Evolutionary conservation across 1,140 invertebrate genomes (phyloP), one percentile per base, ranked within the genome.

Genomic region (Metopolophium dirhodum): DNA sequence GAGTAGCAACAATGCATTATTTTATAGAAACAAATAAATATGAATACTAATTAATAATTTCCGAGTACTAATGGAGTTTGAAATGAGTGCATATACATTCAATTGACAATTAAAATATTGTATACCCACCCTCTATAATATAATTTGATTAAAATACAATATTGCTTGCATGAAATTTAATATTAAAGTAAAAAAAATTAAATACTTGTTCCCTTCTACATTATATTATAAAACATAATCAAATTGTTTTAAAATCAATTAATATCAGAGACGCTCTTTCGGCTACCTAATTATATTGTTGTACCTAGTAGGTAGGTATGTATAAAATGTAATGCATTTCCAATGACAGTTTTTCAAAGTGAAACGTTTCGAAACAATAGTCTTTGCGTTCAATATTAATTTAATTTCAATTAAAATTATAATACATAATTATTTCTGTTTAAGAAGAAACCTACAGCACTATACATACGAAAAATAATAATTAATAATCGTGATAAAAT

Each of bases 131-230:
- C 18, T 18, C 30, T 68, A n/a, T 68, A 68, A 18, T 68, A 68
- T 68, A 68, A 68, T 68, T 68, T n/a, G 61, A n/a, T 68, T 68
- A 68, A 68, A 68, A 68, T n/a, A 68, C 61, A n/a, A 68, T 68
- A n/a, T 68, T 68, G 6, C 30, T 18, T 23, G 14, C 14, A n/a
- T 68, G 30, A 18, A 68, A 68, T 68, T 68, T 68, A 68, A 68
- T 68, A 68, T 68, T 68, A 14, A 68, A 14, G 30, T n/a, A n/a
- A 68, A n/a, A 54, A 61, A 68, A 68, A 68, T 18, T n/a, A 68
- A 68, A 68, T 68, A 68, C 30, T 68, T 68, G 30, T 18, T 68
- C 61, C 30, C 30, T 7, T n/a, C 30, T n/a, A 6, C 30, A 68
- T 68, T 68, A 68, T n/a, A n/a, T 68, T 68, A n/a, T 68, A 68